Evolutionary conservation across 2,113 vertebrate genomes (phyloP), one percentile per base, ranked within the genome.

Genomic region (Sylvia atricapilla): DNA sequence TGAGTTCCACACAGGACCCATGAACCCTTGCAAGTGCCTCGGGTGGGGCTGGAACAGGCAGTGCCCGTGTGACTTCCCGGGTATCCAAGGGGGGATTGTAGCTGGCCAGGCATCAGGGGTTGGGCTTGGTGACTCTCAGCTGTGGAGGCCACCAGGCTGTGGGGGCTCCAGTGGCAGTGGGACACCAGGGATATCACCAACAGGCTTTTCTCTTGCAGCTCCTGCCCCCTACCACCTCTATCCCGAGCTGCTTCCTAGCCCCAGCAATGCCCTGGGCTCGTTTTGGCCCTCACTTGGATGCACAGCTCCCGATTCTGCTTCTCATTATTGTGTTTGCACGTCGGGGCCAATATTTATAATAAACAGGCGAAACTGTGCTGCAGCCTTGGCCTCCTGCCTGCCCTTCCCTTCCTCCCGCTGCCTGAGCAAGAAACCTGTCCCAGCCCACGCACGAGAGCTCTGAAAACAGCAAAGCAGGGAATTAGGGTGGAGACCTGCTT

Each of bases 311-410:
- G 25, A 7, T 88, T 62, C 93, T 97, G 94, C 76, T 94, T 94
- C n/a, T 89, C 85, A 78, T 96, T 96, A 93, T 22, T 74, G 69
- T 93, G 94, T 94, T 96, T 95, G 84, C 66, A 53, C 37, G 35
- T 67, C 16, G n/a, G 79, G 88, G 92, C 93, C 93, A 89, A 44
- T 94, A 90, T 95, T 97, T 96, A 82, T 75, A 89, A 86, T 52
- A 96, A 94, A 94, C 88, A 94, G 77, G 63, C 75, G 19, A 50
- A 93, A 58, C 69, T 56, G 68, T 1, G 47, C 85, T 93, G 87
- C 92, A 94, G 92, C 92, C 94, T 88, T 96, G 95, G 94, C 93
- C 78, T 72, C 33, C 72, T 87, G 84, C 70, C 76, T 68, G 77
- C 76, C 76, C 73, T 87, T 68, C 53, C 62, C 52, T 89, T 94